A percentile compares a stretch with the other conserved stretches of the same genome.
These are phyloP conservation scores for Hystrix brachyura DNA, from an alignment of 2,113 vertebrate species.

Conservation along the genomic window DNA sequence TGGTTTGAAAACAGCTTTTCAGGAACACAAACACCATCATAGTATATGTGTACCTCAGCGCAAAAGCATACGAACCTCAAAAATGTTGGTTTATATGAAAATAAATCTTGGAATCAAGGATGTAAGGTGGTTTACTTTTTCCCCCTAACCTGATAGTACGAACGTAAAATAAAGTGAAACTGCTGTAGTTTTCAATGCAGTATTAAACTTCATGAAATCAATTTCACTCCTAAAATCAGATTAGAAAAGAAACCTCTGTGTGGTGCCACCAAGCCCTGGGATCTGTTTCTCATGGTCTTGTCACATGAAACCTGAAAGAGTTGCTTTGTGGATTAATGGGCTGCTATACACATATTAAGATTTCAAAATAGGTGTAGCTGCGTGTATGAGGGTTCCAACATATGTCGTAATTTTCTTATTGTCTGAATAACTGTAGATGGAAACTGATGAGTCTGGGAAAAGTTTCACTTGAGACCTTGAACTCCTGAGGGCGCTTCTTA, in stretches of 20 bases:
- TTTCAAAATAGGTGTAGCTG: not conserved
- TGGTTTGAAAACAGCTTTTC: conserved; percentile 31
- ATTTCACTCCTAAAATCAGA: conserved; percentile 31
- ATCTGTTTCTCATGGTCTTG: conserved; percentile 37
- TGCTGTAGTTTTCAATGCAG: not conserved
- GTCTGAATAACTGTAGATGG: not conserved
- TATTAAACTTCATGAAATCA: not conserved
- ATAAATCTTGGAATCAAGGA: not conserved
- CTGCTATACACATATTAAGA: not conserved
- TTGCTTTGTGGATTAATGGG: not conserved
- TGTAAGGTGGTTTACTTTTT: not conserved
- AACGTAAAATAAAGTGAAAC: conserved; percentile 28
- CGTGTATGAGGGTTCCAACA: not conserved
- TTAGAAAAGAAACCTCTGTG: not conserved
- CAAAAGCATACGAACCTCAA: not conserved
- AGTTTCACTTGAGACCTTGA: not conserved
- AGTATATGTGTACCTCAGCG: not conserved
- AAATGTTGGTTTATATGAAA: not conserved
- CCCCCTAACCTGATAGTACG: not conserved
- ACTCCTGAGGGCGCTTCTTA: not conserved
- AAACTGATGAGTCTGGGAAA: not conserved
- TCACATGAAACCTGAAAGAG: not conserved
- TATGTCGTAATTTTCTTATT: not conserved
- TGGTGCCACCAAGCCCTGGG: not conserved
- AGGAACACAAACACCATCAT: not conserved